Evolutionary conservation across 2,797 vertebrate species (phyloP).

Genomic region (Agapornis canus): DNA sequence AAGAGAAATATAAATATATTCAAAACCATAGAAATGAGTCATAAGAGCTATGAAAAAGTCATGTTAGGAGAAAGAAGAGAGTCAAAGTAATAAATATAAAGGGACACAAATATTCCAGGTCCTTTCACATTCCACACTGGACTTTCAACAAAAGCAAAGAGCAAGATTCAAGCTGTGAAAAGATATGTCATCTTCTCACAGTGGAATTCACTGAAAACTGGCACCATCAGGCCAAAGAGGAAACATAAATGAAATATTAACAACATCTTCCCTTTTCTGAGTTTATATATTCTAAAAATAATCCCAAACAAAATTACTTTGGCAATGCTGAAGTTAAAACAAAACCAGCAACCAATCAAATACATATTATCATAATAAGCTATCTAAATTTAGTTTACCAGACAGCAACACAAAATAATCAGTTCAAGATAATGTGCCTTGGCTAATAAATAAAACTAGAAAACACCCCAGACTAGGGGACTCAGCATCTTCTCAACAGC

Average conservation of each 20-base stretch:
- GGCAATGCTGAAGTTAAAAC: background rate
- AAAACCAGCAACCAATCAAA: background rate
- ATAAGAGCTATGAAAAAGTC: background rate
- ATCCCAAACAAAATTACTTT: background rate
- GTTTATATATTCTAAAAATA: constrained; percentile 5
- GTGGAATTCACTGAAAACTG: background rate
- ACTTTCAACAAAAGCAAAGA: background rate
- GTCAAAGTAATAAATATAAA: background rate
- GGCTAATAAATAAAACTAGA: background rate
- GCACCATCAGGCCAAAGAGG: background rate
- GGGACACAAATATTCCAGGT: background rate
- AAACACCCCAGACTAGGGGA: background rate
- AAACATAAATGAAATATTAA: background rate
- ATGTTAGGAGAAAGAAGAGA: background rate
- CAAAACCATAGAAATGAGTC: background rate
- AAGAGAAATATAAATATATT: background rate
- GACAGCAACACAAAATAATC: background rate
- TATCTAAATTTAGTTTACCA: background rate
- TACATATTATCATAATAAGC: background rate
- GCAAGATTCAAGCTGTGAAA: background rate
- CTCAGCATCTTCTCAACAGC: background rate
- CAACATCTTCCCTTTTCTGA: background rate
- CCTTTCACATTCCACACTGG: background rate
- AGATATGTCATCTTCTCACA: background rate
- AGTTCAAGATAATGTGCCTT: background rate